phyloP scores from a whole-genome alignment of 2,797 vertebrate species.

The Mareca penelope region DNA sequence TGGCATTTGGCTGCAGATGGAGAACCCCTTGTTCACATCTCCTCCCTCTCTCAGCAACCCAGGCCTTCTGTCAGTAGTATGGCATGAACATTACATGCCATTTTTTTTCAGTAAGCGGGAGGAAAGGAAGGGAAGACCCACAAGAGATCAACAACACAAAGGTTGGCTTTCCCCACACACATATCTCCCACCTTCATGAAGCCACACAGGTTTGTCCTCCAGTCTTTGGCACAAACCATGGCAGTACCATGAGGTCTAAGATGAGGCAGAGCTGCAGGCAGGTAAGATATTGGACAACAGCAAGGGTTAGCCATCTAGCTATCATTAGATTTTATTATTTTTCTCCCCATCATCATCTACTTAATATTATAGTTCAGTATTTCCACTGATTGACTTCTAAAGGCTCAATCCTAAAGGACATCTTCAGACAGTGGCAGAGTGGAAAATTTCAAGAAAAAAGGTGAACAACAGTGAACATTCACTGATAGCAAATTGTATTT shows the following conservation, averaged over 20 bases:
- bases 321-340: neutral
- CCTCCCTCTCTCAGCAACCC: neutral
- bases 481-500: neutral
- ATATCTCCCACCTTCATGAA: neutral
- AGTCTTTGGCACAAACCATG: neutral
- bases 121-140: neutral
- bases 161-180: neutral
- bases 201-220: neutral
- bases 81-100: too few species aligned
- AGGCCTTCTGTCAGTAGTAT: neutral
- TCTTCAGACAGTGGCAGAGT: neutral
- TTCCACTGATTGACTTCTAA: conserved; percentile 11
- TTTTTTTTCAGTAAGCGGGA: neutral
- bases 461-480: neutral
- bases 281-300: neutral
- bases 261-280: neutral
- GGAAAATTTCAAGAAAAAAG: neutral
- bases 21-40: neutral
- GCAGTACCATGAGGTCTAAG: neutral
- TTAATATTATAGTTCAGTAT: neutral
- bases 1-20: neutral
- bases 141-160: neutral
- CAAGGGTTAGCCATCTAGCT: neutral
- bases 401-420: neutral
- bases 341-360: neutral